Percentiles rank a stretch among this genome's conserved stretches.
These are phyloP conservation scores for Lagria hirta DNA, from an alignment of 2,888 invertebrate species.

Conservation along the genomic window DNA sequence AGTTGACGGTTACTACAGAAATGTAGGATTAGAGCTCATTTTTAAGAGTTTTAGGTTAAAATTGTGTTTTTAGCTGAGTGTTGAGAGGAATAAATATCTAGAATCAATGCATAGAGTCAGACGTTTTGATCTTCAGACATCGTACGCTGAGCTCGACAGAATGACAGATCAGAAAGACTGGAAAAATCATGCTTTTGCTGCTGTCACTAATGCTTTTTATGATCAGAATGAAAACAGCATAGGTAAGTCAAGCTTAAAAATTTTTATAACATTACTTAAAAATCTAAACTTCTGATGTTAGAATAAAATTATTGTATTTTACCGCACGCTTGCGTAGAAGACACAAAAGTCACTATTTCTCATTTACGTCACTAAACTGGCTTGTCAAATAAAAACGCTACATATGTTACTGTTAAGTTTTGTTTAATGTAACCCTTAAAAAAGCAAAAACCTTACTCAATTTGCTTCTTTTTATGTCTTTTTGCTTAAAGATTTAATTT, in stretches of 20 bases:
- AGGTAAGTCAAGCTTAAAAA: conserved; percentile 57
- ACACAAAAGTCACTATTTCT: too few species aligned
- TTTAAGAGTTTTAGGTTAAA: conserved; percentile 30
- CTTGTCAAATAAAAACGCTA: too few species aligned
- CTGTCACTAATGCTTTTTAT: conserved; percentile 61
- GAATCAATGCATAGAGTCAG: conserved; percentile 60
- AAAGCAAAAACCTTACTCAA: too few species aligned
- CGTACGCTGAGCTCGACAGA: conserved; percentile 61
- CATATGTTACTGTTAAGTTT: too few species aligned
- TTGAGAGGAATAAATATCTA: conserved; percentile 14
- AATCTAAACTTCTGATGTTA: too few species aligned
- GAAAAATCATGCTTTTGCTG: conserved; percentile 56
- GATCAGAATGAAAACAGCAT: conserved; percentile 59
- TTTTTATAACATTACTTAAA: too few species aligned
- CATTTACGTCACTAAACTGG: too few species aligned
- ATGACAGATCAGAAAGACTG: conserved; percentile 60
- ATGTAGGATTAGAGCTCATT: conserved; percentile 53
- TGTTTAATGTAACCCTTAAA: too few species aligned
- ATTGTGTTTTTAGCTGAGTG: conserved; percentile 27
- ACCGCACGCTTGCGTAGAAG: too few species aligned
- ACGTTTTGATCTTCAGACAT: conserved; percentile 57
- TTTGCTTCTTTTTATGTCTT: too few species aligned
- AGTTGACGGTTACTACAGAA: conserved; percentile 71
- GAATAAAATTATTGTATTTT: too few species aligned
- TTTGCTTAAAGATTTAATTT: too few species aligned